These are phyloP conservation scores for Neocrepidodera transversa DNA, from an alignment of 2,888 invertebrate genomes.

Conservation along the genomic window DNA sequence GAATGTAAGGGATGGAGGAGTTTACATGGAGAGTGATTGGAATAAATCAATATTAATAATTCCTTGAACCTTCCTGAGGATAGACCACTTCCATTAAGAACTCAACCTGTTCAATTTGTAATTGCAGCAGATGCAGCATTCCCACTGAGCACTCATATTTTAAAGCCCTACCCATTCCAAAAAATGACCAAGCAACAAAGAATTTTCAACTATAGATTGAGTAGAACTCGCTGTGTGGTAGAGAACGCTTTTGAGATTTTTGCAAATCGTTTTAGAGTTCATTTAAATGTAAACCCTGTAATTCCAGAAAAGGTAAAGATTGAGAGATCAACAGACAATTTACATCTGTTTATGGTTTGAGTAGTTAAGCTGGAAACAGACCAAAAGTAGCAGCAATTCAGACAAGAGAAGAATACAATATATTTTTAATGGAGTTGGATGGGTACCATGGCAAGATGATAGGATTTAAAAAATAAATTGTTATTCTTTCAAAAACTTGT, in stretches of 20 bases:
- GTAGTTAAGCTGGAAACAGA: constrained; percentile 16
- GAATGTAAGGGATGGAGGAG: constrained; percentile 46
- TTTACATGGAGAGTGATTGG: constrained; percentile 41
- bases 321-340: constrained; percentile 12
- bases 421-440: constrained; percentile 21
- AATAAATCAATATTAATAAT: constrained; percentile 33
- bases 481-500: too few relatives aligned
- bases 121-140: too few relatives aligned
- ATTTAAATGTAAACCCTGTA: too few relatives aligned
- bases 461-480: not conserved
- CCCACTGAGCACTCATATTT: too few relatives aligned
- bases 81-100: constrained; percentile 37
- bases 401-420: constrained; percentile 28
- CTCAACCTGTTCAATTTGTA: constrained; percentile 40
- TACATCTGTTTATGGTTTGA: too few relatives aligned
- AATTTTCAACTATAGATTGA: too few relatives aligned
- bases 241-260: too few relatives aligned
- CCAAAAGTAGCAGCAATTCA: constrained; percentile 16
- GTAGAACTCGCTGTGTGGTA: too few relatives aligned
- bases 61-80: constrained; percentile 43
- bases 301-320: too few relatives aligned
- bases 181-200: too few relatives aligned
- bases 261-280: too few relatives aligned
- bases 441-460: constrained; percentile 28
- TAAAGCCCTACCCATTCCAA: too few relatives aligned